These are phyloP conservation scores for Centropus bengalensis DNA, from an alignment of 2,113 vertebrate species.

Conservation along the genomic window DNA sequence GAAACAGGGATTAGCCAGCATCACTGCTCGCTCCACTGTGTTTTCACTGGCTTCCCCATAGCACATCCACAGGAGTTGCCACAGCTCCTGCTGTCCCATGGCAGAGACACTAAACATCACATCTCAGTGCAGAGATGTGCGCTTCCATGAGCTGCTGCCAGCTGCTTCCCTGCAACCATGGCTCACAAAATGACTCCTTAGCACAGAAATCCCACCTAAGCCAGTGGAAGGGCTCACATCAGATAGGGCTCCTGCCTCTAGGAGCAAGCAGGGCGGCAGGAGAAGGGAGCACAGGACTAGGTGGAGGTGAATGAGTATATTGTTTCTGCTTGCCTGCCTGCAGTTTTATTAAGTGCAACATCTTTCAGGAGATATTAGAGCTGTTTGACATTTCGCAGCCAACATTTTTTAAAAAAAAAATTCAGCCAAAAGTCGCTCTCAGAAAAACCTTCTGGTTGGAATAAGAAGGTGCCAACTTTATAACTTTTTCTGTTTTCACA, in stretches of 20 bases:
- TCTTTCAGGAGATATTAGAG: conserved; percentile 25
- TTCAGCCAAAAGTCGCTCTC: not conserved
- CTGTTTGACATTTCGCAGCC: not conserved
- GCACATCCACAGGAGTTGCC: not conserved
- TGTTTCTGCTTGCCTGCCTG: not conserved
- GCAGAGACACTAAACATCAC: not conserved
- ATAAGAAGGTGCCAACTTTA: not conserved
- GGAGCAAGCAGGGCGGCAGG: accelerated
- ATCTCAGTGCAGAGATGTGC: not conserved
- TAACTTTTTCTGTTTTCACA: not conserved
- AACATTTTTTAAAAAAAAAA: not conserved
- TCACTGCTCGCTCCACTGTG: not conserved
- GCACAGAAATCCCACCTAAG: not conserved
- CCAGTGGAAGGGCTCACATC: not conserved
- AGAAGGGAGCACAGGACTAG: not conserved
- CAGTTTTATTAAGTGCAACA: conserved; percentile 16
- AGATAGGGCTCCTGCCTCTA: accelerated
- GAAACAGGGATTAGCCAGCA: not conserved
- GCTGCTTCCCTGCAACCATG: not conserved
- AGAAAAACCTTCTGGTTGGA: not conserved
- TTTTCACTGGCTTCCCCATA: not conserved
- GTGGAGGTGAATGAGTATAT: not conserved
- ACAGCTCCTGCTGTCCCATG: not conserved
- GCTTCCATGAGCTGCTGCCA: not conserved
- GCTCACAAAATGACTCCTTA: not conserved